Evolutionary conservation across 1,140 invertebrate species (phyloP).

Genomic region (Oedothorax gibbosus): DNA sequence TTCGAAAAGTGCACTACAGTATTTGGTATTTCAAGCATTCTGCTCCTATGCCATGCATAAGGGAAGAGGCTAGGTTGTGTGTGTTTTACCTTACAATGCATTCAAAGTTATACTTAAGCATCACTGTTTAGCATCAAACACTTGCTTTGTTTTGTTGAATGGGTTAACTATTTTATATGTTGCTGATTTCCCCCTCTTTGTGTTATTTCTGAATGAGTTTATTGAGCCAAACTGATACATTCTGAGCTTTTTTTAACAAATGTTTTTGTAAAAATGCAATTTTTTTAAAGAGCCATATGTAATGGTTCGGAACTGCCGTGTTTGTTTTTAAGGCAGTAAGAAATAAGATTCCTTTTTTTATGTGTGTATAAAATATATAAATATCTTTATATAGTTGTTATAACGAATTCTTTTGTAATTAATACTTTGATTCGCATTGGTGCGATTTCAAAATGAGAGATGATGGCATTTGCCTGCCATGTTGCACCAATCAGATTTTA

Average conservation of each 20-base stretch:
- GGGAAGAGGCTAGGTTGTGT: slow-evolving; percentile 12
- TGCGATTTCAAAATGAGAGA: slow-evolving; percentile 55
- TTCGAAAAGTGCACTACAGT: slow-evolving; percentile 36
- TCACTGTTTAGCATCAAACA: slow-evolving; percentile 26
- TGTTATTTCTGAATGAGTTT: slow-evolving; percentile 37
- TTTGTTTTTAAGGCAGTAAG: slow-evolving; percentile 58
- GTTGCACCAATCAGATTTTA: slow-evolving; percentile 44
- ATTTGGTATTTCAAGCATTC: neutral
- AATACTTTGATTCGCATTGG: slow-evolving; percentile 51
- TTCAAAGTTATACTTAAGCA: slow-evolving; percentile 46
- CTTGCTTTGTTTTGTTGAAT: slow-evolving; percentile 25
- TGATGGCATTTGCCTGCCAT: neutral
- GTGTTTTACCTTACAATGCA: slow-evolving; percentile 12
- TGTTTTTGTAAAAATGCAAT: slow-evolving; percentile 43
- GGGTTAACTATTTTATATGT: slow-evolving; percentile 35
- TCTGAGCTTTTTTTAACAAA: slow-evolving; percentile 54
- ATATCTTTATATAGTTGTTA: slow-evolving; percentile 61
- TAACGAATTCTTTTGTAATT: slow-evolving; percentile 57
- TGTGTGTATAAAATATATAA: slow-evolving; percentile 58
- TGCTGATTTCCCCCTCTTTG: slow-evolving; percentile 12
- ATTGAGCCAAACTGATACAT: slow-evolving; percentile 52
- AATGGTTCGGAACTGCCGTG: slow-evolving; percentile 55
- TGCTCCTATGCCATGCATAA: slow-evolving; percentile 10
- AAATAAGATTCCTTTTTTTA: slow-evolving; percentile 41
- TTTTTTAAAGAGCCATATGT: slow-evolving; percentile 48